These are phyloP conservation scores for Congeria kusceri DNA, from an alignment of 2,888 invertebrate species.

Conservation along the genomic window DNA sequence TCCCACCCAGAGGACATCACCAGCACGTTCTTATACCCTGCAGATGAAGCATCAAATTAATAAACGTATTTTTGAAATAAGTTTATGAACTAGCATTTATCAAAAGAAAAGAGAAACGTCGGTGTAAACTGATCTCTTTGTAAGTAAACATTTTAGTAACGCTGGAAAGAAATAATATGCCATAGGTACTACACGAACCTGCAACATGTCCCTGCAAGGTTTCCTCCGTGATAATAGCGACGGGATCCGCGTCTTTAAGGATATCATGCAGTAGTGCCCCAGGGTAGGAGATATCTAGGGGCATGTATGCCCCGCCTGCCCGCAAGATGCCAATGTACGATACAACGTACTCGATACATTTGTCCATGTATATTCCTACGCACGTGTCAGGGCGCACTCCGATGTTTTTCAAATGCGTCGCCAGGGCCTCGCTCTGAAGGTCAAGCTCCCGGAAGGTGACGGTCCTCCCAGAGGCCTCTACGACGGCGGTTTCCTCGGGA, in stretches of 20 bases:
- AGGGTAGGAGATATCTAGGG: conserved; percentile 85
- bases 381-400: conserved; percentile 81
- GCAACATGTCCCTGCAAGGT: too few species aligned
- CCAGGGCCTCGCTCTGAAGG: conserved; percentile 79
- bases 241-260: conserved; percentile 83
- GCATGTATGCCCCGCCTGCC: conserved; percentile 85
- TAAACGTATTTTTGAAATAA: too few species aligned
- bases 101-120: neutral
- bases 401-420: conserved; percentile 72
- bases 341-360: conserved; percentile 82
- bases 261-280: conserved; percentile 82
- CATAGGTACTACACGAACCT: too few species aligned
- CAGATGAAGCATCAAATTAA: too few species aligned
- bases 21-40: conserved; percentile 62
- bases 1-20: conserved; percentile 77
- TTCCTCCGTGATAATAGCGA: conserved; percentile 78
- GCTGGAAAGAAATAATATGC: too few species aligned
- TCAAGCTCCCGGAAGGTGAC: conserved; percentile 80
- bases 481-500: conserved; percentile 77
- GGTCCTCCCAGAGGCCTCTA: conserved; percentile 69
- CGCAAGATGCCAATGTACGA: conserved; percentile 85
- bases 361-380: conserved; percentile 85
- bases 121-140: too few species aligned
- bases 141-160: too few species aligned
- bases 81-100: neutral